phyloP scores from a whole-genome alignment of 2,113 vertebrate species.

The Callipepla californica region DNA sequence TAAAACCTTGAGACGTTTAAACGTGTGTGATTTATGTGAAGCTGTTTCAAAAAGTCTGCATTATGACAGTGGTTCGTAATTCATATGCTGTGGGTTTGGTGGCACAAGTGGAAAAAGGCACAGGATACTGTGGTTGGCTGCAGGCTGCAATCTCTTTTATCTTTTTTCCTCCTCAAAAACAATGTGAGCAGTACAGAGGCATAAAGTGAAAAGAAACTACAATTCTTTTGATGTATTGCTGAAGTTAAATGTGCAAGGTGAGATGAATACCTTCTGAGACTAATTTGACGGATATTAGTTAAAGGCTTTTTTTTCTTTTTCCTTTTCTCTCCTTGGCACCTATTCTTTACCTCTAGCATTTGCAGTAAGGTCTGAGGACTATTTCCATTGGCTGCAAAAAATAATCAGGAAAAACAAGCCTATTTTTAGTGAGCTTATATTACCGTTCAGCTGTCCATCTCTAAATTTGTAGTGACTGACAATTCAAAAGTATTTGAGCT shows the following conservation, averaged over 20 bases:
- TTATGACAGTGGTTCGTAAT: constrained; percentile 59
- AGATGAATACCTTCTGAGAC: background rate
- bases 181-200: background rate
- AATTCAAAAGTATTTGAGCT: background rate
- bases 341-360: background rate
- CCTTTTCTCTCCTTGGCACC: background rate
- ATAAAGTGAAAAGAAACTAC: background rate
- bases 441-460: constrained; percentile 39
- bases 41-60: constrained; percentile 54
- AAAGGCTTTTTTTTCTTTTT: background rate
- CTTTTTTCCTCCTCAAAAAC: background rate
- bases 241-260: background rate
- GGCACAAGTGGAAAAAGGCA: background rate
- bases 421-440: constrained; percentile 25
- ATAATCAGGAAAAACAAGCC: background rate
- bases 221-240: background rate
- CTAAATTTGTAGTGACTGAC: constrained; percentile 17
- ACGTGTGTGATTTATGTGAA: constrained; percentile 59
- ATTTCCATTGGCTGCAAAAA: background rate
- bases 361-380: background rate
- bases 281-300: background rate
- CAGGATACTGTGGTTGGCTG: background rate
- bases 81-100: background rate
- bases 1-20: constrained; percentile 27
- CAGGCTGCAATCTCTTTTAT: background rate